Evolutionary conservation across 2,888 invertebrate genomes (phyloP).

Genomic region (Sinodicranocentrus sp.): DNA sequence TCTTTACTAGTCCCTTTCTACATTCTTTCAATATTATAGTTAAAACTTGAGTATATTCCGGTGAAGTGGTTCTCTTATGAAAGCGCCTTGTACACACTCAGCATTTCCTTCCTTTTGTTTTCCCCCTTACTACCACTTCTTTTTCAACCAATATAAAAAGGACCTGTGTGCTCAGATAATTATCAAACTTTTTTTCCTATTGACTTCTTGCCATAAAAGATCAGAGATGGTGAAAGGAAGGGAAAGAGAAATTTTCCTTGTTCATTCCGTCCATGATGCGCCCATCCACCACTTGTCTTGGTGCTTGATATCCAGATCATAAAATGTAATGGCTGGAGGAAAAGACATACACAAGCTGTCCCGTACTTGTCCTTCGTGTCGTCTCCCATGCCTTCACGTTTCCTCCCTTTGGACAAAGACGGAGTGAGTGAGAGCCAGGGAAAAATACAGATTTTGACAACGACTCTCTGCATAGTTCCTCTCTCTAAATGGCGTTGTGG

Average conservation of each 20-base stretch:
- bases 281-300: conserved; percentile 66
- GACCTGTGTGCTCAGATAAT: conserved; percentile 67
- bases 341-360: conserved; percentile 13
- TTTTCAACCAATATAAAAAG: conserved; percentile 51
- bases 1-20: conserved; percentile 9
- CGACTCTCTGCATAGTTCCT: too few relatives aligned
- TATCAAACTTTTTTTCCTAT: conserved; percentile 64
- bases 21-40: background rate
- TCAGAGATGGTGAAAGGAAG: conserved; percentile 38
- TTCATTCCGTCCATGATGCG: conserved; percentile 60
- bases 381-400: conserved; percentile 30
- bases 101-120: conserved; percentile 13
- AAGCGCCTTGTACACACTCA: too few relatives aligned
- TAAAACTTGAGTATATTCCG: too few relatives aligned
- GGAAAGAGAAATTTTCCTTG: conserved; percentile 49
- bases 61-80: too few relatives aligned
- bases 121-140: conserved; percentile 19
- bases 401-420: background rate
- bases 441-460: too few relatives aligned
- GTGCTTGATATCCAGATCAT: conserved; percentile 65
- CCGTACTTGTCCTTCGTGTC: conserved; percentile 10
- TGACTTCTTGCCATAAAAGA: conserved; percentile 66
- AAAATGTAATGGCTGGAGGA: conserved; percentile 62
- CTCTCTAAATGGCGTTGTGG: conserved; percentile 27
- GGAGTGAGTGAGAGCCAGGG: background rate